Evolutionary conservation across 1,140 invertebrate genomes (phyloP).

Genomic region (Calliphora vicina): DNA sequence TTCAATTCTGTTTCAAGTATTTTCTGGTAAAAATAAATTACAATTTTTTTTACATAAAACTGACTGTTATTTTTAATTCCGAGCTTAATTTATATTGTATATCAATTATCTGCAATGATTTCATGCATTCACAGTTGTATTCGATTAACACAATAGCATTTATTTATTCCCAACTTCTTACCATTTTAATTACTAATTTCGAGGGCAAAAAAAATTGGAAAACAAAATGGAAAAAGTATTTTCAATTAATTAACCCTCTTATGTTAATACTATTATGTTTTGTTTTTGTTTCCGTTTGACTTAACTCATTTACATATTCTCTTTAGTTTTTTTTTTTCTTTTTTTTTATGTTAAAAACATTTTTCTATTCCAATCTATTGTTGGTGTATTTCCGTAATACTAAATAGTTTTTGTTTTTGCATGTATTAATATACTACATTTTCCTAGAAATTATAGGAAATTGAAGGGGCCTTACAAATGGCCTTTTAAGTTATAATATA

Average conservation of each 20-base stretch:
- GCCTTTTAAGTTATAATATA: no score
- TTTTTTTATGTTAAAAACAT: neutral
- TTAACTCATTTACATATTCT: neutral
- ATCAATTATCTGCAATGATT: neutral
- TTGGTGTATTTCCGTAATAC: neutral
- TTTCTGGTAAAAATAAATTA: no score
- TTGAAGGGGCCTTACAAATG: neutral
- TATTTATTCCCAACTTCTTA: neutral
- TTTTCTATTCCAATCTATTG: neutral
- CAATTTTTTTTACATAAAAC: no score
- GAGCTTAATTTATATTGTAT: no score
- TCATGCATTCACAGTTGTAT: neutral
- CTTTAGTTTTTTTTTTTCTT: neutral
- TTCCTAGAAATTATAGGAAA: neutral
- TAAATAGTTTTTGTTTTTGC: neutral
- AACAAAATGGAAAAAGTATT: neutral
- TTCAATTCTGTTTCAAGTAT: no score
- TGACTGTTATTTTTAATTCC: no score
- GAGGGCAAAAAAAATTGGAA: neutral
- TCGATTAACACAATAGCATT: neutral
- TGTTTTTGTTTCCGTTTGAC: neutral
- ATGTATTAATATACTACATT: neutral
- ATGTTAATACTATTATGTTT: neutral
- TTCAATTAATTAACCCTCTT: slow-evolving; percentile 12
- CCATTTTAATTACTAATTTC: neutral